Base-by-base conservation (phyloP, 2,888 invertebrate species). In the Papilio protenor region DNA sequence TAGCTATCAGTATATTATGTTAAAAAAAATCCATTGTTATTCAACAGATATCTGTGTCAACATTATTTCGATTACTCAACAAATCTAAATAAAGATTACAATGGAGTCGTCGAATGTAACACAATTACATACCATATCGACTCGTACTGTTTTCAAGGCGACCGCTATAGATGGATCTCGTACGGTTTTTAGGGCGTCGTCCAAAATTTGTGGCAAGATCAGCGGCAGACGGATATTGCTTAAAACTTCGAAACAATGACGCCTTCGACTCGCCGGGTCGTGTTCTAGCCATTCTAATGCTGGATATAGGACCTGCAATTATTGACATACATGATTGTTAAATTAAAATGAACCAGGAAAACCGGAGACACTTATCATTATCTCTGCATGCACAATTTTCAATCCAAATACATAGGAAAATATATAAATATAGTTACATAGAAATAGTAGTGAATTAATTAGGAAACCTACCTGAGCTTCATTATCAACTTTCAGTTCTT, bases 261-360 rank as follows among this genome's bases (percentile, higher is more conserved):
- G 96, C 81, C 98, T 96, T 76, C 99, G 95, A 75, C 96, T 95
- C 23, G 96, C 93, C 21, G 97, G 96, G 87, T 98, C 97, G 86
- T 98, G 97, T 82, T 96, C 96, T 73, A 99, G 96, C 99, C 99
- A 99, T 82, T 97, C 96, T 82, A 98, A 93, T 23, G 98, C 98
- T 77, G 98, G 97, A 88, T 97, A 96, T 88, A 98, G 96, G 79
- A 98, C 97, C 96, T 97, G 87, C 59, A 86, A 27, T 27, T 27
- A 27, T 2, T 27, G 1, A 27, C 27, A 27, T 27, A 27, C 2
- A 2, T 27, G 1, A 27, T 49, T 16, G 14, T 47, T 47, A 47
- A 0, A 47, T 11, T 47, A 47, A 47, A 47, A 14, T 14, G 3
- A 47, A 11, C 47, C 0, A 47, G 47, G 47, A 33, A 33, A 33